Conservation (phyloP, 2,797 vertebrate genomes). For the Anas bahamensis region DNA sequence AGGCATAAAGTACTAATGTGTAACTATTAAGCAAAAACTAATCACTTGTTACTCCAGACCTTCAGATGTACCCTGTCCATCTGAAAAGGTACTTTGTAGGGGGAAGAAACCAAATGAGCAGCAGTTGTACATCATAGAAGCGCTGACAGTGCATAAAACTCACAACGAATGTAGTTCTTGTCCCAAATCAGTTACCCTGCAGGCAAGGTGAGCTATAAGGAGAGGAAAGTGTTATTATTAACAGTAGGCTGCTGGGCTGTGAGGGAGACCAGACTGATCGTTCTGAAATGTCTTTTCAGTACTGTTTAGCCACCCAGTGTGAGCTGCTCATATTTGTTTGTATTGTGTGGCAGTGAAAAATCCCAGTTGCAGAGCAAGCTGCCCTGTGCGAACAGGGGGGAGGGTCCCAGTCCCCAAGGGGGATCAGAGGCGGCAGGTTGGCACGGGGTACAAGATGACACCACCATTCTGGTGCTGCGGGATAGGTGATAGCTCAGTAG, state of each 20-base stretch:
- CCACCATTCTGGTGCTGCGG: not conserved
- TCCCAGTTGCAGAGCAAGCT: constrained; percentile 2
- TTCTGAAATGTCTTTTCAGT: constrained; percentile 31
- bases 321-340: constrained; percentile 12
- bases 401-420: not conserved
- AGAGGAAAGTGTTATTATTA: not conserved
- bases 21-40: not conserved
- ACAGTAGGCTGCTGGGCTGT: not conserved
- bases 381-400: not conserved
- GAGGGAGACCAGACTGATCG: not conserved
- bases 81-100: not conserved
- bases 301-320: not conserved
- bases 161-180: not conserved
- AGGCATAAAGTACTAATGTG: not conserved
- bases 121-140: not conserved
- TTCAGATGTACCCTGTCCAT: not conserved
- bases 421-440: not conserved
- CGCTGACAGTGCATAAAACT: not conserved
- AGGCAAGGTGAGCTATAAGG: not conserved
- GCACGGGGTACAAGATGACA: not conserved
- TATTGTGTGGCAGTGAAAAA: constrained; percentile 33
- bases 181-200: not conserved
- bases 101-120: not conserved
- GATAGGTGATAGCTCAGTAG: not conserved
- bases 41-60: not conserved